phyloP scores from a whole-genome alignment of 35 echinoderm and acorn worm species.

The Ptychodera flava region DNA sequence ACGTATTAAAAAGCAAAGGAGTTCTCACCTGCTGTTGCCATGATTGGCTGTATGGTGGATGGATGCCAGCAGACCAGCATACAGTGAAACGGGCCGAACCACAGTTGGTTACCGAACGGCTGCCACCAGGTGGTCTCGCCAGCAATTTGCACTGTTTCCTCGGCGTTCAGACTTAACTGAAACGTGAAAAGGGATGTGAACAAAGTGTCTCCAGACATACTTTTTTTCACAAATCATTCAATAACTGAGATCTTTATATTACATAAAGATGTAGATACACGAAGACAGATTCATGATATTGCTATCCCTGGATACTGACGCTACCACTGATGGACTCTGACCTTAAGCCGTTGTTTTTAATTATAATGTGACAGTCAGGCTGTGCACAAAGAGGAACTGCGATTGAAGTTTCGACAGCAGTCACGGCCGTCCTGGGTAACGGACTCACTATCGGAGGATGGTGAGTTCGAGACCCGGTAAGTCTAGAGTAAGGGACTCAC shows the following conservation, averaged over 20 bases:
- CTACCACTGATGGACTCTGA: background rate
- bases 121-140: background rate
- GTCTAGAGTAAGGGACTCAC: too few relatives aligned
- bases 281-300: background rate
- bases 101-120: background rate
- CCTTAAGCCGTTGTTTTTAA: too few relatives aligned
- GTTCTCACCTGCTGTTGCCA: background rate
- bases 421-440: too few relatives aligned
- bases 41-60: background rate
- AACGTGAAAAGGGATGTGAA: background rate
- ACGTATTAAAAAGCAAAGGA: too few relatives aligned
- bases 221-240: background rate
- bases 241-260: background rate
- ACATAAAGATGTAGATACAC: background rate
- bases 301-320: background rate
- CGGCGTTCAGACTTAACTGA: background rate
- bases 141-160: background rate
- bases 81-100: background rate
- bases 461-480: too few relatives aligned
- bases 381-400: too few relatives aligned
- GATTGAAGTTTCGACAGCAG: too few relatives aligned
- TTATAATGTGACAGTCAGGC: too few relatives aligned
- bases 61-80: background rate
- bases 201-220: background rate
- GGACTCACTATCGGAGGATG: too few relatives aligned